phyloP scores from a whole-genome alignment of 37 sponge, comb jelly and placozoan genomes.

The Crambe crambe region DNA sequence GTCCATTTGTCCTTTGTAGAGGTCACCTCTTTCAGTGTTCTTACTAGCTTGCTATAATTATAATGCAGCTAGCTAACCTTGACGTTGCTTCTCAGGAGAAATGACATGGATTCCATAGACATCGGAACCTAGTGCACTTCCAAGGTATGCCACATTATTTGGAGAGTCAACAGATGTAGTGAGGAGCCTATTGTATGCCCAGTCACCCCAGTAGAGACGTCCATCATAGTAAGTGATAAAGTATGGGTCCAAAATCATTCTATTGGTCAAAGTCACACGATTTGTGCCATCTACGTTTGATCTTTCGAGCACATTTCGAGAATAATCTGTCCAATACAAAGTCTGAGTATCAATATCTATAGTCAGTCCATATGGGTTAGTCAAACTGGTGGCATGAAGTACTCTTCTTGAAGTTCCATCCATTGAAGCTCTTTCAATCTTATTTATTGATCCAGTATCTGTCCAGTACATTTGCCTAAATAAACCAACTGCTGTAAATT shows the following conservation, averaged over 20 bases:
- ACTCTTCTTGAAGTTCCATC: constrained; percentile 45
- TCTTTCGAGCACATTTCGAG: not conserved
- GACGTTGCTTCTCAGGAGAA: constrained; percentile 9
- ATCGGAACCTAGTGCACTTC: not conserved
- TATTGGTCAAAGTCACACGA: not conserved
- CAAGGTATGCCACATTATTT: not conserved
- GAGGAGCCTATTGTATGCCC: constrained; percentile 12
- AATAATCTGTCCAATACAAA: constrained; percentile 33
- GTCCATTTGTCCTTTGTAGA: no score
- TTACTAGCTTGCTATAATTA: not conserved
- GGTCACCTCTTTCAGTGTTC: not conserved
- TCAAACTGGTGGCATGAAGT: constrained; percentile 25
- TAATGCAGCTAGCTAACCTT: not conserved
- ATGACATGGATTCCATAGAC: constrained; percentile 8
- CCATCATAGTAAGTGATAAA: constrained; percentile 47
- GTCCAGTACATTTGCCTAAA: constrained; percentile 68
- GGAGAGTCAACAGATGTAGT: constrained; percentile 5
- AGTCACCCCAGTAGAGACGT: constrained; percentile 69
- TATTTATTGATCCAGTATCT: constrained; percentile 41
- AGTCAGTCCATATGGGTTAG: constrained; percentile 29
- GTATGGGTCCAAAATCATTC: constrained; percentile 21
- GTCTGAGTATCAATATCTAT: constrained; percentile 26
- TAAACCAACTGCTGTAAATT: no score
- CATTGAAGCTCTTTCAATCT: constrained; percentile 69
- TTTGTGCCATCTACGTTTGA: constrained; percentile 26